Percentiles rank a stretch among this genome's conserved stretches.
Evolutionary conservation across 1,140 invertebrate species (phyloP).

Genomic region (Frieseomelitta varia): DNA sequence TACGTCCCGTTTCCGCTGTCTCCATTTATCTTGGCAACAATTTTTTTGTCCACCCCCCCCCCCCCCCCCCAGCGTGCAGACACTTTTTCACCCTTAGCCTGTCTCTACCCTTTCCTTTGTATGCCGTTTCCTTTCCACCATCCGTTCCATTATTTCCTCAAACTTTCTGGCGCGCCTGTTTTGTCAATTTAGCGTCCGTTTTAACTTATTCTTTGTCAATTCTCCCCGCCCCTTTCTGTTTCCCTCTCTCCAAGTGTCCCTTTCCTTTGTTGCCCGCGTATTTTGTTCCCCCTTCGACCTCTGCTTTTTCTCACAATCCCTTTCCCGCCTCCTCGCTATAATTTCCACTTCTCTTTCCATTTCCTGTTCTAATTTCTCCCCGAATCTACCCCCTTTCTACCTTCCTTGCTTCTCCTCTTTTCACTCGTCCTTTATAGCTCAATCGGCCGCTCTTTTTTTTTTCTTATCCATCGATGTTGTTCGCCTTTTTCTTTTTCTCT

Average conservation of each 20-base stretch:
- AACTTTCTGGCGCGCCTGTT: slow-evolving; percentile 8
- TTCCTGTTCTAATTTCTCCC: not conserved
- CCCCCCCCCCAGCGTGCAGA: not conserved
- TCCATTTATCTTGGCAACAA: slow-evolving; percentile 38
- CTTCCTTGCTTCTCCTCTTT: not conserved
- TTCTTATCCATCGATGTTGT: not conserved
- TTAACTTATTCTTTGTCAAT: not conserved
- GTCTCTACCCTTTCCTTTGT: not conserved
- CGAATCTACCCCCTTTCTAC: not conserved
- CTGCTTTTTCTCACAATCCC: too few relatives aligned
- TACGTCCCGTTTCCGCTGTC: not conserved
- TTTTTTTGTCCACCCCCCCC: too few relatives aligned
- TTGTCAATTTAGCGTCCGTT: slow-evolving; percentile 29
- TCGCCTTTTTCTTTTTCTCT: not conserved
- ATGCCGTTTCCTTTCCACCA: not conserved
- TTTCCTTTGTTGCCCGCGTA: not conserved
- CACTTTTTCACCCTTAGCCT: slow-evolving; percentile 10
- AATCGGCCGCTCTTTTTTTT: not conserved
- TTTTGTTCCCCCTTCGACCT: not conserved
- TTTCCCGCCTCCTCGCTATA: too few relatives aligned
- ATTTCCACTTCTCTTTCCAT: not conserved
- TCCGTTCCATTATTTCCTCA: slow-evolving; percentile 3
- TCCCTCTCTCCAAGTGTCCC: not conserved
- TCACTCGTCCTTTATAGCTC: not conserved
- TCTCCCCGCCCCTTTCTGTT: not conserved